Percentiles rank a stretch among this genome's conserved stretches.
phyloP scores from a whole-genome alignment of 2,113 vertebrate species.

The Microtus oregoni region DNA sequence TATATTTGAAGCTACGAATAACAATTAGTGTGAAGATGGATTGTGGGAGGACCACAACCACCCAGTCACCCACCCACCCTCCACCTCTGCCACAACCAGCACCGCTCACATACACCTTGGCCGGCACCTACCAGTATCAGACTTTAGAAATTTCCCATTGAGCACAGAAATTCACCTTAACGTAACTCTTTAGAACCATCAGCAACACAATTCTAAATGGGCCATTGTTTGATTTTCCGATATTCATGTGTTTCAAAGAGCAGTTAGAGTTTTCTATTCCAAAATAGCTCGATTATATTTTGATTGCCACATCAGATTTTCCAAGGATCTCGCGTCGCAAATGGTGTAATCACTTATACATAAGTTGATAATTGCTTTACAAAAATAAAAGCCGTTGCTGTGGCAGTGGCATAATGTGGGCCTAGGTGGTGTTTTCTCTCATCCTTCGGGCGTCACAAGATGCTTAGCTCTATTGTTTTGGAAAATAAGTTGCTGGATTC shows the following conservation, averaged over 20 bases:
- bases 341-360: constrained; percentile 71
- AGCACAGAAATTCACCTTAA: constrained; percentile 37
- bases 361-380: constrained; percentile 78
- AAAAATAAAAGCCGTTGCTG: constrained; percentile 55
- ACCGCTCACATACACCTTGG: not conserved
- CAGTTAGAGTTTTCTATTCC: constrained; percentile 76
- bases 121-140: not conserved
- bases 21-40: not conserved
- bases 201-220: constrained; percentile 61
- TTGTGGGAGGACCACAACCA: not conserved
- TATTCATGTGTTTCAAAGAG: constrained; percentile 72
- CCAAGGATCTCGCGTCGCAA: constrained; percentile 72
- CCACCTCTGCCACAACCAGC: too few species aligned
- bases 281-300: constrained; percentile 81
- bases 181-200: constrained; percentile 35
- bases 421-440: constrained; percentile 46
- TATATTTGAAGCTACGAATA: constrained; percentile 26
- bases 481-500: not conserved
- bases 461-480: constrained; percentile 6
- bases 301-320: constrained; percentile 78
- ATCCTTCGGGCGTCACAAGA: constrained; percentile 38
- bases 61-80: not conserved
- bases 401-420: not conserved
- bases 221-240: constrained; percentile 75
- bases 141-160: not conserved